phyloP scores from a whole-genome alignment of 2,113 vertebrate species.

The Pavo muticus region DNA sequence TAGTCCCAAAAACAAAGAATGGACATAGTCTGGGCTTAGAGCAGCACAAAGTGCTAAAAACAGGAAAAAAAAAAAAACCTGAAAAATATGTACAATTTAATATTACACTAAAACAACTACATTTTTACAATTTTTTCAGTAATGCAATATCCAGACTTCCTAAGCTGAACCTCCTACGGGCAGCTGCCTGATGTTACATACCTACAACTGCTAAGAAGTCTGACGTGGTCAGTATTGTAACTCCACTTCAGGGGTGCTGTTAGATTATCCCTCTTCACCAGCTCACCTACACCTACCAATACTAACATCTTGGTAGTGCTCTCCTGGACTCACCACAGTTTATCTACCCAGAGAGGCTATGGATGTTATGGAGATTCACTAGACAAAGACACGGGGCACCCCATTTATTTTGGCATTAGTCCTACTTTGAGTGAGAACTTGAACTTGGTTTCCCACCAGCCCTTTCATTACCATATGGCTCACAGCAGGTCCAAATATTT shows the following conservation, averaged over 20 bases:
- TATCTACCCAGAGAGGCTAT: background rate
- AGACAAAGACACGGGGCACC: background rate
- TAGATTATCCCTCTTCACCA: background rate
- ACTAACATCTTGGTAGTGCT: background rate
- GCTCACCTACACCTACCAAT: background rate
- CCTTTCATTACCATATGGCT: background rate
- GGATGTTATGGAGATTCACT: background rate
- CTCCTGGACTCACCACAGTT: background rate
- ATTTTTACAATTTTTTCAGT: background rate
- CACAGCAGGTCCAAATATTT: background rate
- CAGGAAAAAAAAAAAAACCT: background rate
- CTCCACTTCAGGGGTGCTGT: background rate
- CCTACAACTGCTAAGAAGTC: background rate
- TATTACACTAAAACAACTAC: background rate
- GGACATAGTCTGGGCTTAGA: background rate
- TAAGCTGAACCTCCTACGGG: background rate
- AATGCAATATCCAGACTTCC: background rate
- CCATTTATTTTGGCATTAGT: background rate
- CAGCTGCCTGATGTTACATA: background rate
- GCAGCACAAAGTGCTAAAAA: background rate
- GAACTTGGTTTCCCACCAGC: background rate
- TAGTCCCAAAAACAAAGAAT: background rate
- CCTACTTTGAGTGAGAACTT: background rate
- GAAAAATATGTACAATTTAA: background rate
- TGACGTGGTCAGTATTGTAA: background rate